phyloP scores from a whole-genome alignment of 2,888 invertebrate genomes.

The Drosophila kanekoi region DNA sequence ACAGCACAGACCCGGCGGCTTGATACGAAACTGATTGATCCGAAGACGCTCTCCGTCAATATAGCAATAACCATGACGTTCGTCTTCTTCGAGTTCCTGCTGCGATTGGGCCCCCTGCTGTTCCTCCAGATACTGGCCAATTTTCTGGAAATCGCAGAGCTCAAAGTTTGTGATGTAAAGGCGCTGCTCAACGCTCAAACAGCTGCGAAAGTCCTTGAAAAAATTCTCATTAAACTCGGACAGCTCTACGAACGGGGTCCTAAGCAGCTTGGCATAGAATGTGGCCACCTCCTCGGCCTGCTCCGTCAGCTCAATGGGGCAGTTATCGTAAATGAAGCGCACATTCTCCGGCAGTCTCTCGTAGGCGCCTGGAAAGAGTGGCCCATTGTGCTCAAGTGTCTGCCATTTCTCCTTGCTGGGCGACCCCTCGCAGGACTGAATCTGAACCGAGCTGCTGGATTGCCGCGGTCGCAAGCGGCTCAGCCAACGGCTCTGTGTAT shows the following conservation, averaged over 20 bases:
- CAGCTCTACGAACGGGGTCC: not conserved
- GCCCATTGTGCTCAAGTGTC: slow-evolving; percentile 33
- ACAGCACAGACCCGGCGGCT: slow-evolving; percentile 6
- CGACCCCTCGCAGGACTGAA: not conserved
- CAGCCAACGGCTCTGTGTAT: not conserved
- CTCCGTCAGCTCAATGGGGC: slow-evolving; percentile 14
- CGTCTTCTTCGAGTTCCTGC: not conserved
- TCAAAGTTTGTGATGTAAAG: slow-evolving; percentile 3
- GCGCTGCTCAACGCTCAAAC: slow-evolving; percentile 3
- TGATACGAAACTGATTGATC: not conserved
- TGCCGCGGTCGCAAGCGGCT: not conserved
- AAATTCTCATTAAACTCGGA: slow-evolving; percentile 24
- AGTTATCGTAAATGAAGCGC: slow-evolving; percentile 12
- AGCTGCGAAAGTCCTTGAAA: slow-evolving; percentile 22
- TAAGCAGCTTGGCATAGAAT: slow-evolving; percentile 23
- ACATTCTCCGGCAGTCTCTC: slow-evolving; percentile 16
- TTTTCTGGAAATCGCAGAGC: slow-evolving; percentile 21
- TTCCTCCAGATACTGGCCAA: not conserved
- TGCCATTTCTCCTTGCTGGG: slow-evolving; percentile 18
- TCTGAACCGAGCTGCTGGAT: not conserved
- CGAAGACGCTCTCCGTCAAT: slow-evolving; percentile 16
- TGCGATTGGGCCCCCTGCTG: not conserved
- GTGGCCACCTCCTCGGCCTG: slow-evolving; percentile 41
- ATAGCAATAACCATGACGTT: slow-evolving; percentile 5
- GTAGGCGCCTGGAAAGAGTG: slow-evolving; percentile 16